Evolutionary conservation across 1,140 invertebrate genomes (phyloP), one percentile per base, ranked within the genome.

Genomic region (Brachionus paranguensis): DNA sequence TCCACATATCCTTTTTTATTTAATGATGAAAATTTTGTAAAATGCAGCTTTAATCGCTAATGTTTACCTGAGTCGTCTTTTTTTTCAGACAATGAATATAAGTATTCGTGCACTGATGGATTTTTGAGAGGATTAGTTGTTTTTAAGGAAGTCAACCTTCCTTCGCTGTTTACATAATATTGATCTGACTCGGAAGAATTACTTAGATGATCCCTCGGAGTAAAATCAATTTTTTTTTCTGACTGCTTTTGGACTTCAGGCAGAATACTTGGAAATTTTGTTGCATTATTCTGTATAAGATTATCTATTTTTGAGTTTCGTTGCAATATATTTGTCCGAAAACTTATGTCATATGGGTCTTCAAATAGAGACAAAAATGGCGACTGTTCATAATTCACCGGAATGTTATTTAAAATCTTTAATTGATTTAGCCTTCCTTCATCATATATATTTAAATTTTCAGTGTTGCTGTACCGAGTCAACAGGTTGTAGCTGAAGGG

Each of bases 41-140:
- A 43, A 43, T 37, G 14, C 12, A 5, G 3, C 20, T 64, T 4
- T n/a, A 64, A 65, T 10, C 5, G 2, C 60, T 65, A 0, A 17
- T 24, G 11, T 11, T 43, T 72, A 76, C 72, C 72, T n/a, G 43
- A 45, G 6, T 47, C n/a, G 17, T 76, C 72, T 24, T 50, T 47
- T 14, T 76, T 76, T 8, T 76, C 27, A 10, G 72, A 29, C 43
- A 76, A 76, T 24, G 72, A 76, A 76, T 76, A 29, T 12, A 76
- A 50, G 24, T 76, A 53, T n/a, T 76, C 72, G 24, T 76, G 72
- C 3, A 76, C 45, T 10, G 72, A 47, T 8, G 43, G 72, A 76
- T 76, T 76, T 76, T 76, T 76, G 10, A 76, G 27, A 27, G 72
- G 43, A 50, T 50, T 50, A 14, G 50, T 47, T 20, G 43, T 27